These are phyloP conservation scores for Noctuana brunneofusca DNA, from an alignment of 2,888 invertebrate genomes.

Conservation along the genomic window DNA sequence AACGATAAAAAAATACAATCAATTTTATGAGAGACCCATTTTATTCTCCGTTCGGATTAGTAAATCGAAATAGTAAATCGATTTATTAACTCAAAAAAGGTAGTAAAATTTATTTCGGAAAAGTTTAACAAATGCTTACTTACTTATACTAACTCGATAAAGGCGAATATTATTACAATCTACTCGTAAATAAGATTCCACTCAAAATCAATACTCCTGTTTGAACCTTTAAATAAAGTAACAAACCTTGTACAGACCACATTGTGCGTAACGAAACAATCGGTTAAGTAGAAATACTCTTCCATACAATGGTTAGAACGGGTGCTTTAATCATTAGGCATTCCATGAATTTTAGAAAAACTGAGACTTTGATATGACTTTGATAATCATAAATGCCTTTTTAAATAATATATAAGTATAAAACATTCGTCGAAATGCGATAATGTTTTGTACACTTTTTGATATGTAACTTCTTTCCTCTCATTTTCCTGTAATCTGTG, in stretches of 20 bases:
- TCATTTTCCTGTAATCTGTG: too few species aligned
- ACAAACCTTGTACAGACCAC: constrained; percentile 37
- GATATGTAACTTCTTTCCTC: too few species aligned
- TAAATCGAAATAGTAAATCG: too few species aligned
- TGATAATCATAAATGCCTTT: too few species aligned
- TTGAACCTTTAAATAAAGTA: constrained; percentile 2
- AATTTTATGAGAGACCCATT: too few species aligned
- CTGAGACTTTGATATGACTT: neutral
- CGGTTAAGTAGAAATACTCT: constrained; percentile 31
- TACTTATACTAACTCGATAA: too few species aligned
- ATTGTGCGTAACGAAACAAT: constrained; percentile 49
- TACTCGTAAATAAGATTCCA: neutral
- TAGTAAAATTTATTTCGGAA: too few species aligned
- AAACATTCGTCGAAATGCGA: neutral
- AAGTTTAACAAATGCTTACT: too few species aligned
- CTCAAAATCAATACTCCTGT: neutral
- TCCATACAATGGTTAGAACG: constrained; percentile 37
- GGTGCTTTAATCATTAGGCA: constrained; percentile 23
- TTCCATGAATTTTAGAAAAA: constrained; percentile 11
- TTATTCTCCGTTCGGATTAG: too few species aligned
- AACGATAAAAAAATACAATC: too few species aligned
- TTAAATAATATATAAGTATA: neutral
- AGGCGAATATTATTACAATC: too few species aligned
- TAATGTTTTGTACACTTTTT: neutral
- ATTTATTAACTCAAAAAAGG: too few species aligned